Conservation (phyloP, 2,113 vertebrate genomes). For the Pionites leucogaster region DNA sequence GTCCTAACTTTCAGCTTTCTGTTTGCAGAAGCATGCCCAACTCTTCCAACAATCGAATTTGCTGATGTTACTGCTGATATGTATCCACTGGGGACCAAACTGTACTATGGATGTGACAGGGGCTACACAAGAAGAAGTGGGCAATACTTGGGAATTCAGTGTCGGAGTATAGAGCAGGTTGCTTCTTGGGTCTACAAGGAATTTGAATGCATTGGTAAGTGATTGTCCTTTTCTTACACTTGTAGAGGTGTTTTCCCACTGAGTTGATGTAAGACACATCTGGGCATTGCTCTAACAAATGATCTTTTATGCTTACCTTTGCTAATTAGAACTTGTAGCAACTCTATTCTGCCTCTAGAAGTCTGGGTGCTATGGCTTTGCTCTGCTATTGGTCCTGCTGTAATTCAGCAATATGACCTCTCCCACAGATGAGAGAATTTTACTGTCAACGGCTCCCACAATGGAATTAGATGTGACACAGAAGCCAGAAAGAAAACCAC, state of each 20-base stretch:
- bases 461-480: neutral
- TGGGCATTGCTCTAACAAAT: neutral
- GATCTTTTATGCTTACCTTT: neutral
- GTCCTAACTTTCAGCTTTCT: neutral
- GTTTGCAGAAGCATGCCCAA: neutral
- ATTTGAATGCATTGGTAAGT: conserved; percentile 40
- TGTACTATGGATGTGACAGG: neutral
- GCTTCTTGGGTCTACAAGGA: neutral
- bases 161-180: neutral
- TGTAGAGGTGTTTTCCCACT: neutral
- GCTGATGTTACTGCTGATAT: neutral
- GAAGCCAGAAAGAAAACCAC: neutral
- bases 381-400: neutral
- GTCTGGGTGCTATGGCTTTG: neutral
- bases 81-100: neutral
- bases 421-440: neutral
- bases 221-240: neutral
- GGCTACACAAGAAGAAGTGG: neutral
- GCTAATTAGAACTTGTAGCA: neutral
- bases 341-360: neutral
- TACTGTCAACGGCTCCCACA: accelerated
- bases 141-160: neutral
- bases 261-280: neutral
- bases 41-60: neutral
- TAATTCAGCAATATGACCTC: neutral